Evolutionary conservation across 2,888 invertebrate genomes (phyloP), one percentile per base, ranked within the genome.

Genomic region (Spodoptera littoralis): DNA sequence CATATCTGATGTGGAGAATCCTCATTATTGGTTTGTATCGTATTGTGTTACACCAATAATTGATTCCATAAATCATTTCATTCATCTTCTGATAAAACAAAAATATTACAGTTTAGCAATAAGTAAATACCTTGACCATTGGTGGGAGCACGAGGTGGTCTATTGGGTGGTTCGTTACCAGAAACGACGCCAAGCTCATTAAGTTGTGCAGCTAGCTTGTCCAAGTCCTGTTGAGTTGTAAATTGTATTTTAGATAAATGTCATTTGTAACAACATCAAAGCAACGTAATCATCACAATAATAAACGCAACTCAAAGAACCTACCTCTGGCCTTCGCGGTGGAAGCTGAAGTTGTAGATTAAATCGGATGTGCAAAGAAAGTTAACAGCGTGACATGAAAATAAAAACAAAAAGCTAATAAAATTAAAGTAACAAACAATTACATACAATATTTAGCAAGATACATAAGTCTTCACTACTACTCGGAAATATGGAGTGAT

Each of bases 121-220:
- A 9, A 36, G 27, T 36, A 54, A 43, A 36, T 65, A 94, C 94
- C 94, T 90, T 94, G 94, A 72, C 94, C 94, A 71, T 92, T 94
- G 65, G 93, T 92, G 11, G 92, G 94, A 8, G 93, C 95, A 12
- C 92, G 88, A 49, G 93, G 94, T 22, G 93, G 94, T 74, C 92
- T 84, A 70, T 92, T 93, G 0, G 94, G 96, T 79, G 97, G 95
- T 77, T 97, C 97, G 80, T 96, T 97, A 77, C 96, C 96, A 73
- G 96, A 96, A 83, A 96, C 96, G 85, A 97, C 97, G 83, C 98
- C 98, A 88, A 99, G 96, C 95, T 99, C 98, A 95, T 98, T 99
- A 89, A 99, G 96, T 94, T 99, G 99, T 86, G 98, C 98, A 75
- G 99, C 99, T 90, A 99, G 95, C 90, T 97, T 97, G 95, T 99